Base-by-base conservation (phyloP, 2,797 vertebrate species). In the Coilia nasus region DNA sequence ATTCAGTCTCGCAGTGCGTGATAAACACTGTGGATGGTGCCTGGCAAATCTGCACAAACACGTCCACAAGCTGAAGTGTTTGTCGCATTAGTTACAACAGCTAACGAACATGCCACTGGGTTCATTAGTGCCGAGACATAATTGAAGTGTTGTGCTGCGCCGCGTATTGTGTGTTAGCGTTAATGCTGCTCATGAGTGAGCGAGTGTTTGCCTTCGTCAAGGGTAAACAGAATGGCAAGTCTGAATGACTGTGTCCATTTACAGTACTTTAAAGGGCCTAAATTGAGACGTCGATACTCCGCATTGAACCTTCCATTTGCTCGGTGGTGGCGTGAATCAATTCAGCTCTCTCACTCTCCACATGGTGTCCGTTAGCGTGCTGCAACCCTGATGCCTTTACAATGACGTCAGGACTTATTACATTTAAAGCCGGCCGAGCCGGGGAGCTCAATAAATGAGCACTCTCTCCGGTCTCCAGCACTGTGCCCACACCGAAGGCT, bases 221-320 rank as follows among this genome's bases (percentile, higher is more conserved):
- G 71, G 21, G 64, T 81, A 28, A 62, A 86, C 83, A 64, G 28
- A 86, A 82, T 44, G 25, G 44, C 85, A 60, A 23, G 44, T 83
- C 21, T 59, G 81, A 84, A 23, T 83, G 82, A 46, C 83, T 71
- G 75, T 85, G 84, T 64, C 82, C 80, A 85, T 89, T 89, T 84
- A 83, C 88, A 83, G 82, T 83, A 88, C 86, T 90, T 92, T 91
- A 90, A 90, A 92, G 92, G 84, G 85, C 92, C 93, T 88, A 90
- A 93, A 92, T 89, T 86, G 90, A 87, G 84, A 81, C 88, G 87
- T 90, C 90, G 67, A 90, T 92, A 91, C 88, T 90, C 88, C 90
- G 85, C 90, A 88, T 44, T 85, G 87, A 86, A 80, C 46, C 82
- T 84, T 82, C 84, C 83, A 84, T 88, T 90, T 89, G 75, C 83